A percentile compares a stretch with the other conserved stretches of the same genome.
Conservation (phyloP, 2,797 vertebrate species). For the Streptopelia turtur region DNA sequence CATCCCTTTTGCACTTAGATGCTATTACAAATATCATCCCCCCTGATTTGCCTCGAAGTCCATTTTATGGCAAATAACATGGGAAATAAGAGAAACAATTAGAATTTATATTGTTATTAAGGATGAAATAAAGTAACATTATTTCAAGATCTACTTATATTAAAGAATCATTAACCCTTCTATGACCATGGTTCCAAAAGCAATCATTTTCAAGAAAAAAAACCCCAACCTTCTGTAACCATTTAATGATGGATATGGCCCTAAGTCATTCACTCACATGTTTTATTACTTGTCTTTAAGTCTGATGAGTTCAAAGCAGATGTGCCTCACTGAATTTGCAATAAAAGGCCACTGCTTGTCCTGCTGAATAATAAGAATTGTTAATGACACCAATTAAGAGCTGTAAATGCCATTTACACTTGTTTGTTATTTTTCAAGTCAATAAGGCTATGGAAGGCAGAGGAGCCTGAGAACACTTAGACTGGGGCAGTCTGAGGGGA, state of each 20-base stretch:
- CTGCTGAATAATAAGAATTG: slow-evolving; percentile 80
- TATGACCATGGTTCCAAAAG: slow-evolving; percentile 26
- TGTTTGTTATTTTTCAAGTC: slow-evolving; percentile 83
- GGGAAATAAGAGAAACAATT: not conserved
- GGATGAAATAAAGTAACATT: not conserved
- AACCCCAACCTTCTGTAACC: slow-evolving; percentile 37
- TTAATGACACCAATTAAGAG: slow-evolving; percentile 82
- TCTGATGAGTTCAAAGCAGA: slow-evolving; percentile 79
- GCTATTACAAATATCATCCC: not conserved
- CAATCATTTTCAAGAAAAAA: slow-evolving; percentile 45
- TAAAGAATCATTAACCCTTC: not conserved
- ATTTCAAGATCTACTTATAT: not conserved
- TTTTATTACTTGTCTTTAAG: slow-evolving; percentile 82
- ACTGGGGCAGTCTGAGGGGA: slow-evolving; percentile 41
- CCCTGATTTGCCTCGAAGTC: not conserved
- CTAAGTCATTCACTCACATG: slow-evolving; percentile 77
- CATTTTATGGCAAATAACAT: not conserved
- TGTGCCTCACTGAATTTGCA: slow-evolving; percentile 79
- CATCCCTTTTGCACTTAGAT: not conserved
- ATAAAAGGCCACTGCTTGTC: slow-evolving; percentile 80
- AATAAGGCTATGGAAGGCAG: slow-evolving; percentile 71
- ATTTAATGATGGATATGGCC: slow-evolving; percentile 66
- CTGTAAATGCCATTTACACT: slow-evolving; percentile 80
- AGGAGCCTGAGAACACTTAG: slow-evolving; percentile 61
- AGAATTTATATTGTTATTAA: not conserved